Conservation (phyloP, 2,888 invertebrate genomes). For the Zaprionus bogoriensis region DNA sequence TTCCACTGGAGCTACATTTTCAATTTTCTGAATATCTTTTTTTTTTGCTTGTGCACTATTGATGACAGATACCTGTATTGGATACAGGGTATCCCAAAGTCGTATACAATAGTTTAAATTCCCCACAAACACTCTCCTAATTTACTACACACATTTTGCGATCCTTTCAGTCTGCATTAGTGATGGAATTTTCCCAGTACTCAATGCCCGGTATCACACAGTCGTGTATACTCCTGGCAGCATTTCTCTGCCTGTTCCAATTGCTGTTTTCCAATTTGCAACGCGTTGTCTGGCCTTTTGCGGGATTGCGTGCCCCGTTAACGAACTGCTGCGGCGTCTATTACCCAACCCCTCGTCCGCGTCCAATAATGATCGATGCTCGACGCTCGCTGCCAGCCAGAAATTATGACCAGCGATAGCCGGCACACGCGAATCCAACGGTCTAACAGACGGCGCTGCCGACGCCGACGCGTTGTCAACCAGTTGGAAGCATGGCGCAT, state of each 20-base stretch:
- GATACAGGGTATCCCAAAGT: not conserved
- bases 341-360: constrained; percentile 24
- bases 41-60: too few species aligned
- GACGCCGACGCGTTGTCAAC: constrained; percentile 15
- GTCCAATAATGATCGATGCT: constrained; percentile 64
- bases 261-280: constrained; percentile 62
- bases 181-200: too few species aligned
- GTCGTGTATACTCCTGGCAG: not conserved
- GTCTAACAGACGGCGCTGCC: too few species aligned
- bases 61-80: too few species aligned
- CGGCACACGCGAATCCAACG: constrained; percentile 40
- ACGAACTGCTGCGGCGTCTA: constrained; percentile 23
- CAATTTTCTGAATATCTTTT: too few species aligned
- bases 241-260: not conserved
- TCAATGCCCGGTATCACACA: not conserved
- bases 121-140: too few species aligned
- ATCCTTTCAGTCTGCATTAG: too few species aligned
- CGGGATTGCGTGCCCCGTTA: constrained; percentile 28
- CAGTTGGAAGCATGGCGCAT: constrained; percentile 42
- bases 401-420: constrained; percentile 64
- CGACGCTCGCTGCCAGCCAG: constrained; percentile 45
- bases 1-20: too few species aligned
- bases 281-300: constrained; percentile 8
- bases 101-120: too few species aligned
- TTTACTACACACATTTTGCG: too few species aligned